Base-by-base conservation (phyloP, 2,113 vertebrate genomes). In the Actinemys pallida region DNA sequence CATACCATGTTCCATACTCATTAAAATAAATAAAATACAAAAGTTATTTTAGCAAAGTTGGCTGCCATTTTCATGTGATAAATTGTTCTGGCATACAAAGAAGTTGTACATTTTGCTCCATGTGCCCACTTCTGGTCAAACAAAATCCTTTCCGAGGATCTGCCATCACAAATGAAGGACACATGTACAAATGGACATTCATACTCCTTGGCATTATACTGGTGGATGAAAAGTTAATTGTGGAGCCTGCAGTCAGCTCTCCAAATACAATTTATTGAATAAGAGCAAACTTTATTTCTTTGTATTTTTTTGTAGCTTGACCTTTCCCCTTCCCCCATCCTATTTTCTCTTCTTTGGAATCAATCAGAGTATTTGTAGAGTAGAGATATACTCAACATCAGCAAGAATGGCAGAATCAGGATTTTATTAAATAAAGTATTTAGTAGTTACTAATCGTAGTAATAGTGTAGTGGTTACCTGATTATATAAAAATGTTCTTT, bases 121-220 rank as follows among this genome's bases (percentile, higher is more conserved):
- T 78, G 65, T 80, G 82, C 10, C 80, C 62, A 11, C 19, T 31
- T 91, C 80, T 84, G 84, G 88, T 96, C 49, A 83, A 90, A 96
- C 81, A 29, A 92, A 94, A 96, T 78, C 27, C 81, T 42, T 91
- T 84, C 87, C 59, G 76, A 83, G 59, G 65, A 84, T 42, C 45
- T 89, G 52, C 59, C 85, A 91, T 57, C 16, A 95, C 83, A 93
- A 95, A 57, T 39, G 27, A 42, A 90, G 19, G 93, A 13, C n/a
- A 6, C 79, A 45, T 49, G 82, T 87, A 76, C 80, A 24, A 78
- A 24, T 42, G 85, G 87, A 81, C 76, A 95, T 75, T 76, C 79
- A 39, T 1, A 1, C 39, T 92, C 59, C 9, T 82, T 62, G 81
- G 49, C 52, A 78, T 80, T 31, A 49, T 81, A 85, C 84, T 90